A percentile compares a stretch with the other conserved stretches of the same genome.
Conservation (phyloP, 2,888 invertebrate genomes). For the Philhelius pedissequus region DNA sequence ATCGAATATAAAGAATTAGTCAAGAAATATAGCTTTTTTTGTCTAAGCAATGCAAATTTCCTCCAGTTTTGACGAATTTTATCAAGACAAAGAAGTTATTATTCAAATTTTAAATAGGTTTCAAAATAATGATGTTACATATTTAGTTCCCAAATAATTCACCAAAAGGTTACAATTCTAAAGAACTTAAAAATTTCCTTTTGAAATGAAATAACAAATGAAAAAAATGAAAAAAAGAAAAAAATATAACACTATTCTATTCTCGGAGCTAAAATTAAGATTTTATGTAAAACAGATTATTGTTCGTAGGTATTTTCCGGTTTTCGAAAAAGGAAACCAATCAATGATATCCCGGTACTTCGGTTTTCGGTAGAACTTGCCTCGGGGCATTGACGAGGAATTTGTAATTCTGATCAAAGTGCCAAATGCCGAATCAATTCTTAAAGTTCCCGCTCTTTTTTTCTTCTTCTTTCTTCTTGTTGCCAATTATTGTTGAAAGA, state of each 20-base stretch:
- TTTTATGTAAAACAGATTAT: slow-evolving; percentile 34
- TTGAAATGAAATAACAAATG: not conserved
- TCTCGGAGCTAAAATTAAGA: not conserved
- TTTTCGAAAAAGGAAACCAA: slow-evolving; percentile 2
- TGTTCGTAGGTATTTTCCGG: slow-evolving; percentile 15
- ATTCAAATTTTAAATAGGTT: not conserved
- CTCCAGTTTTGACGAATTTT: not conserved
- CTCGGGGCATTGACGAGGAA: slow-evolving; percentile 22
- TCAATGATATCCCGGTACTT: slow-evolving; percentile 54
- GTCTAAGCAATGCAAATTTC: not conserved
- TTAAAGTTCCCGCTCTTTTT: slow-evolving; percentile 28
- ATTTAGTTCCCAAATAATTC: not conserved
- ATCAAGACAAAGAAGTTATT: not conserved
- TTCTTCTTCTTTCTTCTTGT: not conserved
- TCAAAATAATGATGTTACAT: not conserved
- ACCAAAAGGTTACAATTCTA: not conserved
- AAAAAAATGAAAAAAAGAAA: not conserved
- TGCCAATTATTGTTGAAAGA: not conserved
- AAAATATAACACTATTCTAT: not conserved
- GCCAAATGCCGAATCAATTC: slow-evolving; percentile 45
- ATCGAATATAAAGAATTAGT: not conserved
- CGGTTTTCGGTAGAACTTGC: slow-evolving; percentile 19
- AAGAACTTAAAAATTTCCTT: not conserved
- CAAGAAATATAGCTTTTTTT: too few relatives aligned
- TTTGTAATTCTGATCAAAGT: slow-evolving; percentile 54